These are phyloP conservation scores for Myotis yumanensis DNA, from an alignment of 2,113 vertebrate species.

Conservation along the genomic window DNA sequence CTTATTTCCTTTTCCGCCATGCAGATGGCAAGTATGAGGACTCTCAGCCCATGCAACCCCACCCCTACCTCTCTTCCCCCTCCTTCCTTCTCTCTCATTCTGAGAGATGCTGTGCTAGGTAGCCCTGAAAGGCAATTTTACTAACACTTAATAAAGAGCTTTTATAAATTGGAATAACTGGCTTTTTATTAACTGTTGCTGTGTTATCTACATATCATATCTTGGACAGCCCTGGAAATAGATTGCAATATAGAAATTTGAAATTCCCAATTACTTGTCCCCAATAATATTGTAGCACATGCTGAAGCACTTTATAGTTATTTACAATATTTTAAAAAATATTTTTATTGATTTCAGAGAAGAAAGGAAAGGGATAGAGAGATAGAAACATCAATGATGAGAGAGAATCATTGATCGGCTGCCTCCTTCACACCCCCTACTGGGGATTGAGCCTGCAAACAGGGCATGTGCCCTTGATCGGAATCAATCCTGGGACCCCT, in stretches of 20 bases:
- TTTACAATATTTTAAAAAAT: not conserved
- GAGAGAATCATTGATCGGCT: too few relatives aligned
- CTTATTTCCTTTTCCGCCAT: not conserved
- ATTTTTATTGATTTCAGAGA: too few relatives aligned
- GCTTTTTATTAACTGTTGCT: not conserved
- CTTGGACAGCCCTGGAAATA: not conserved
- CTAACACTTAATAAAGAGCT: not conserved
- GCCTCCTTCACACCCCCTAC: too few relatives aligned
- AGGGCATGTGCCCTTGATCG: too few relatives aligned
- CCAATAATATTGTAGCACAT: not conserved
- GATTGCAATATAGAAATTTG: not conserved
- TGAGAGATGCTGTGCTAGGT: not conserved
- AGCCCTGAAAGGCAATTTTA: not conserved
- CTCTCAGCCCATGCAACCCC: accelerated
- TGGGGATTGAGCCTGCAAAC: too few relatives aligned
- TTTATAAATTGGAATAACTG: not conserved
- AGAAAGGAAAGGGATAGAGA: too few relatives aligned
- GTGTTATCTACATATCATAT: not conserved
- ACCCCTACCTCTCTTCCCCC: not conserved
- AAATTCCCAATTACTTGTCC: not conserved
- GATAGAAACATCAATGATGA: too few relatives aligned
- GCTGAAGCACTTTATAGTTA: not conserved
- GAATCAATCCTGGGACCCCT: too few relatives aligned
- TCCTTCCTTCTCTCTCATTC: not conserved
- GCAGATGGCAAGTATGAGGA: not conserved